Percentiles rank a stretch among this genome's conserved stretches.
Evolutionary conservation across 2,113 vertebrate genomes (phyloP).

Genomic region (Sakesphorus luctuosus): DNA sequence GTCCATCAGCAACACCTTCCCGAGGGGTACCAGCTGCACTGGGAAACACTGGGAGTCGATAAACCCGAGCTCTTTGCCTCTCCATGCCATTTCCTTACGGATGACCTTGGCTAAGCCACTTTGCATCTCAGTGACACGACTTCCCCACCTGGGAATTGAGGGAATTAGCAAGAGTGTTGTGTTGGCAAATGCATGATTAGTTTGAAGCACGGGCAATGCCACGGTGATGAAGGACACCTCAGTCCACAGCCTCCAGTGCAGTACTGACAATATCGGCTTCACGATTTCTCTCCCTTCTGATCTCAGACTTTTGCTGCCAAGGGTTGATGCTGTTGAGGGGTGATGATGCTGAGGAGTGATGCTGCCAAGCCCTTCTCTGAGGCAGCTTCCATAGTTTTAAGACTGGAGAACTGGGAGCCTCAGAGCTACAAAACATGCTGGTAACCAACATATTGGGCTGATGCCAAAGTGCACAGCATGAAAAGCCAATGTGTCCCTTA

Average conservation of each 20-base stretch:
- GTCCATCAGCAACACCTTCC: neutral
- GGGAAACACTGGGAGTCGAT: accelerated
- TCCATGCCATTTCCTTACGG: neutral
- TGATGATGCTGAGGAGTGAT: neutral
- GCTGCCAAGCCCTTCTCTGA: neutral
- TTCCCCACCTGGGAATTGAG: neutral
- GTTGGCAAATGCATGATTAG: neutral
- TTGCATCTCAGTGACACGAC: neutral
- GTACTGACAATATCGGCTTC: neutral
- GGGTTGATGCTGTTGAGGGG: neutral
- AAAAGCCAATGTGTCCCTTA: neutral
- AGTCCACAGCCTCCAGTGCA: neutral
- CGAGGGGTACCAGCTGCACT: accelerated
- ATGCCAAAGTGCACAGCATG: accelerated
- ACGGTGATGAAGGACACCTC: neutral
- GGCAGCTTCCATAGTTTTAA: neutral
- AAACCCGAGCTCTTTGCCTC: neutral
- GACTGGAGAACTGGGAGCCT: neutral
- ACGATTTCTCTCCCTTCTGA: neutral
- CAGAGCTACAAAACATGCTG: neutral
- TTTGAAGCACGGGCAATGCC: neutral
- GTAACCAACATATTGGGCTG: neutral
- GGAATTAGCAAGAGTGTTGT: neutral
- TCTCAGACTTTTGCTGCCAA: neutral
- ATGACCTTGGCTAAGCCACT: constrained; percentile 5